Evolutionary conservation across 2,113 vertebrate genomes (phyloP), one percentile per base, ranked within the genome.

Genomic region (Galemys pyrenaicus): DNA sequence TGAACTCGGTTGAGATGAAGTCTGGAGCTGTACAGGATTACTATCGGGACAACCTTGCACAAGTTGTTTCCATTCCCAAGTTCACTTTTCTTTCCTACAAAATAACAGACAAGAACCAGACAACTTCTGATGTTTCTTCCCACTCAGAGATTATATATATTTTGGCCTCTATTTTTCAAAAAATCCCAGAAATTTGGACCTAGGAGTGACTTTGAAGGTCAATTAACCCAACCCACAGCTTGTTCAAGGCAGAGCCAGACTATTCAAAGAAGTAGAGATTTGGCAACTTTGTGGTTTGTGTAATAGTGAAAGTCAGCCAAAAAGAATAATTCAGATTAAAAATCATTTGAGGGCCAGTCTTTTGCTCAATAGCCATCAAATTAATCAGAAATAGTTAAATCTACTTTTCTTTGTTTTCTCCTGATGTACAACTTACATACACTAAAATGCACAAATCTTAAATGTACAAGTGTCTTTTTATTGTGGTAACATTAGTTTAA

Each of bases 251-350:
- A 94, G 80, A 94, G 77, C 75, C 81, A 96, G 77, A 95, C 88
- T 89, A 96, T 95, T 96, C 75, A 94, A 95, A 97, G 87, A 94
- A 95, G 71, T 85, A 54, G 70, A 96, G 35, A 95, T 95, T 93
- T 97, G 96, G 87, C 92, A 96, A 95, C 65, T 74, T 84, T 51
- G 32, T 87, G 83, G 87, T 89, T 96, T 97, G 87, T 94, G 83
- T 95, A 96, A 93, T 87, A 90, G 67, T 81, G 88, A 95, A 93
- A 94, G 90, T 85, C 84, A 94, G 91, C 95, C 97, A 95, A 89
- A 79, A 95, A 85, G 84, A 94, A 89, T 93, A 96, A 96, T 95
- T 95, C 64, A 78, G 94, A 96, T 96, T 96, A 93, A 95, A 94
- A 95, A 89, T 96, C 60, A 95, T 35, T 82, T 87, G 24, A 87